Percentiles rank a stretch among this genome's conserved stretches.
Conservation (phyloP, 92 coral and sea anemone species). For the Hydrozoanthus gracilis region DNA sequence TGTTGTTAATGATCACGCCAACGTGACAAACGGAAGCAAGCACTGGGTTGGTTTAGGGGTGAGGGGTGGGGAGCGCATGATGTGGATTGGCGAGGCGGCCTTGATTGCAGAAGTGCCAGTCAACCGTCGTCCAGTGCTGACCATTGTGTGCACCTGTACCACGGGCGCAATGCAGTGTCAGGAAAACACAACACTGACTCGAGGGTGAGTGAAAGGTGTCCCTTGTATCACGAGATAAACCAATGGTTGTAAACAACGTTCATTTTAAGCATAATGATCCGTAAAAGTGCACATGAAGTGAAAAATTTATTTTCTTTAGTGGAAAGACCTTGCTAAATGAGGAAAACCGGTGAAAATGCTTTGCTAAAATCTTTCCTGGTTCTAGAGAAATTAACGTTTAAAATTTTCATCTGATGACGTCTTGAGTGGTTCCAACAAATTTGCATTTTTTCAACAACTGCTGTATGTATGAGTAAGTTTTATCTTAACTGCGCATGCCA, state of each 20-base stretch:
- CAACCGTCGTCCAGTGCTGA: slow-evolving; percentile 78
- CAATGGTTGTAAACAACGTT: not conserved
- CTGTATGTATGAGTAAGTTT: no score
- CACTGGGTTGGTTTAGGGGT: slow-evolving; percentile 97
- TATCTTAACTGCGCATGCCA: no score
- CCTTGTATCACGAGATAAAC: not conserved
- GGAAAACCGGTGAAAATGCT: no score
- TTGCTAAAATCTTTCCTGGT: no score
- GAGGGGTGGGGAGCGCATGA: slow-evolving; percentile 89
- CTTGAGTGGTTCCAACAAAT: no score
- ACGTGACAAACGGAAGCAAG: slow-evolving; percentile 79
- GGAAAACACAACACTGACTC: slow-evolving; percentile 53
- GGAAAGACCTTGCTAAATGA: no score
- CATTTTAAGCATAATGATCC: not conserved
- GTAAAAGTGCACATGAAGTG: no score
- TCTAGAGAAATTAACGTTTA: no score
- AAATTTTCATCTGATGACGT: no score
- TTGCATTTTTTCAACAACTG: no score
- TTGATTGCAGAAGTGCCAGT: slow-evolving; percentile 72
- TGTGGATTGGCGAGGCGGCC: slow-evolving; percentile 94
- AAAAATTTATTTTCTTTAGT: no score
- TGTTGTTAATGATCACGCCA: slow-evolving; percentile 82
- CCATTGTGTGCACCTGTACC: slow-evolving; percentile 63
- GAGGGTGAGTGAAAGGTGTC: slow-evolving; percentile 48
- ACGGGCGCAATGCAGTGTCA: slow-evolving; percentile 64